phyloP scores from a whole-genome alignment of 1,140 invertebrate genomes.

The Coenobita brevimanus region DNA sequence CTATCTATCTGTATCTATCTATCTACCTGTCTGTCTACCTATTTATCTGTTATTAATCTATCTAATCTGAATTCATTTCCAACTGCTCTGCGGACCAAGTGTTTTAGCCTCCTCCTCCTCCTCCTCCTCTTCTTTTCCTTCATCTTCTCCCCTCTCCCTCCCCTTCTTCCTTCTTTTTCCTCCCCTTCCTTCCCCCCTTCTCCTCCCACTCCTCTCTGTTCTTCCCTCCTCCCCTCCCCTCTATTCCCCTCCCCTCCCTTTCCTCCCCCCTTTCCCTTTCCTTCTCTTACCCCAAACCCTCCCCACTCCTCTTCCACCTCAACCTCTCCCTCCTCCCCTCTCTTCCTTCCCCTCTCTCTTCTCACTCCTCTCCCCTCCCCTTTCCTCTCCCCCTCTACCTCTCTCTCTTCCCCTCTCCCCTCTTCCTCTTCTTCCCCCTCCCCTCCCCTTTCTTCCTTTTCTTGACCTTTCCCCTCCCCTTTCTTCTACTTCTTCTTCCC shows the following conservation, averaged over 20 bases:
- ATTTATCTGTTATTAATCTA: too few relatives aligned
- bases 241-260: background rate
- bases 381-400: background rate
- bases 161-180: background rate
- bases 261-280: background rate
- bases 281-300: too few relatives aligned
- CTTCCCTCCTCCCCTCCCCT: too few relatives aligned
- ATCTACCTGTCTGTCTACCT: too few relatives aligned
- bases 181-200: background rate
- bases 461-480: background rate
- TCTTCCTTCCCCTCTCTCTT: background rate
- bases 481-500: background rate
- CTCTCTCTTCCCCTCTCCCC: background rate
- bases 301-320: too few relatives aligned
- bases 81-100: too few relatives aligned
- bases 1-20: too few relatives aligned
- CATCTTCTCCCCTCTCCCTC: background rate
- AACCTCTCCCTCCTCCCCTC: background rate
- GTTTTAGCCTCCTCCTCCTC: background rate
- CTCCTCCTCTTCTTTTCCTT: too few relatives aligned
- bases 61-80: too few relatives aligned
- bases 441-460: background rate
- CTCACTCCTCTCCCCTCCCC: background rate
- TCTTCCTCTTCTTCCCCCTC: background rate
- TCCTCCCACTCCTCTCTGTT: too few relatives aligned